Evolutionary conservation across 2,888 invertebrate genomes (phyloP), one percentile per base, ranked within the genome.

Genomic region (Chymomyza fuscimana): DNA sequence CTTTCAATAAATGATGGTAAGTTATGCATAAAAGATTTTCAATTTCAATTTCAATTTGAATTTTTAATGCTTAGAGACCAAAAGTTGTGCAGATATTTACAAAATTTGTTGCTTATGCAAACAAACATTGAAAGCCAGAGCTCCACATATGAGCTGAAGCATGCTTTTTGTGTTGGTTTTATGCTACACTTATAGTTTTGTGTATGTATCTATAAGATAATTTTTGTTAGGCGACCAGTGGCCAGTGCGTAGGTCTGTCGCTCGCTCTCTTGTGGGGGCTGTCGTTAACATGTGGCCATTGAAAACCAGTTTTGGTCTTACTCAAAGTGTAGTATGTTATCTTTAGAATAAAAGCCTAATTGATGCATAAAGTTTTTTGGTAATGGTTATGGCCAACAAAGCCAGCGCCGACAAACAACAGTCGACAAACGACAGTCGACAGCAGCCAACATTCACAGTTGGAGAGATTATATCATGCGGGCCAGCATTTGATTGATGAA

Each of bases 381-480:
- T 51, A 15, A 51, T 46, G 40, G 40, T 46, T 12, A 46, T 46
- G 40, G 40, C 40, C 40, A 46, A 46, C 40, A 46, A 46, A 46
- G 40, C 40, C 10, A 46, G 12, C 4, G 40, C 40, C 40, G 40
- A 46, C 40, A 40, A 40, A 10, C 40, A 2, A 40, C 40, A 40
- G 40, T 10, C 40, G 40, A 40, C 40, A 40, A 10, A 10, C 40
- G 52, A 68, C 51, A 68, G 40, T 52, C 51, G 46, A 50, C 32
- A 71, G 78, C 80, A 71, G 73, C 67, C 52, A 54, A 54, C 63
- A 69, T 54, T 62, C 86, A 66, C 87, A 85, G 83, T 82, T 87
- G 87, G 83, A 85, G 70, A 62, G 77, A 77, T 85, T 76, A 82
- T 82, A 85, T 82, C 87, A 87, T 80, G 87, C 73, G 73, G 83